These are phyloP conservation scores for Rhynchomys soricoides DNA, from an alignment of 2,113 vertebrate genomes.

Conservation along the genomic window DNA sequence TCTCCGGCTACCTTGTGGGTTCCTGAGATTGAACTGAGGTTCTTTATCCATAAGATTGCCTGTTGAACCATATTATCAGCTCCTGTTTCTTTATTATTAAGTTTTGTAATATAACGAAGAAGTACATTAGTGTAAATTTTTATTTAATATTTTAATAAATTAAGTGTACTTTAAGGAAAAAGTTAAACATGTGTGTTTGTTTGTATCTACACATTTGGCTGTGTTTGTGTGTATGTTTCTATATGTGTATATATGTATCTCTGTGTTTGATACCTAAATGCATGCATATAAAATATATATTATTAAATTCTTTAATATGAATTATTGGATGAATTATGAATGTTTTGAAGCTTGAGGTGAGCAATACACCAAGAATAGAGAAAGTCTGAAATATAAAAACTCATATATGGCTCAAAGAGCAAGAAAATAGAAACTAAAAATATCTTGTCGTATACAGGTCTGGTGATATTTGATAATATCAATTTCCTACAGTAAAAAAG, in stretches of 20 bases:
- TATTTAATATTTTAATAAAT: neutral
- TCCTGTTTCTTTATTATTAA: neutral
- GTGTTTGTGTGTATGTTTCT: neutral
- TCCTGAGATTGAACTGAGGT: neutral
- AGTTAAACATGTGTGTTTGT: neutral
- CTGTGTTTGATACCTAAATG: neutral
- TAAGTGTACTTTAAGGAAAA: neutral
- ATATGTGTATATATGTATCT: neutral
- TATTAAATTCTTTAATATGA: neutral
- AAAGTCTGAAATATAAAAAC: neutral
- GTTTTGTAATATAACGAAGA: neutral
- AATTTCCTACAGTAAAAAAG: neutral
- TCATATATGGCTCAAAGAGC: neutral
- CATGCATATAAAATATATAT: neutral
- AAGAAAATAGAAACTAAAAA: neutral
- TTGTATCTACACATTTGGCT: neutral
- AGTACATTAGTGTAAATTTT: neutral
- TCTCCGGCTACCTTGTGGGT: neutral
- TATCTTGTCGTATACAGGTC: too few species aligned
- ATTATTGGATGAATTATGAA: neutral
- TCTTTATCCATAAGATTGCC: neutral
- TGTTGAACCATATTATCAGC: neutral
- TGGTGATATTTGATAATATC: neutral
- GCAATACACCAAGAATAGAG: neutral
- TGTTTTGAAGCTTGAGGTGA: neutral